Base-by-base conservation (phyloP, 2,113 vertebrate species). In the Phalacrocorax brasilianus region DNA sequence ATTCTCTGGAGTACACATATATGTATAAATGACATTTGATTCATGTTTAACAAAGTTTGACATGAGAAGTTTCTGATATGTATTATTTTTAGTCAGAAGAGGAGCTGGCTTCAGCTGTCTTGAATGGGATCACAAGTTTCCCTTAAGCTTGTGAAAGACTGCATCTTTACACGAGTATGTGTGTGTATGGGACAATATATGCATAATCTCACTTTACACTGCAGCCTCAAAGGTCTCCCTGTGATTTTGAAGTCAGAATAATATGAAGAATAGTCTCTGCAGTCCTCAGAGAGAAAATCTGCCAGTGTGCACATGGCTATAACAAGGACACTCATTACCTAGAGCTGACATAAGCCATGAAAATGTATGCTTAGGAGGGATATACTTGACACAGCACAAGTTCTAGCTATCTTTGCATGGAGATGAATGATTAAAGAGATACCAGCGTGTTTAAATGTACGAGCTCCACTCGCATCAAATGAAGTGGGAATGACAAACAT, bases 231-330 rank as follows among this genome's bases (percentile, higher is more conserved):
- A 66, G 35, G 28, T 53, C 58, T 88, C 7, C 32, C 22, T 62
- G 24, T 66, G 65, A 44, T 88, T 88, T 32, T 94, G 63, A 50
- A 86, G 45, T 77, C 24, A 32, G 38, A 73, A 70, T 42, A 49
- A 49, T 58, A 33, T 22, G 66, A 83, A 49, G 17, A 77, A 59
- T 35, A 67, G 50, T 74, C 11, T 79, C 55, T 71, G 17, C 28
- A 35, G 32, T 74, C 50, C 68, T 74, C 55, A 58, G 42, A 77
- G 18, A 0, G 1, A 85, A 88, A 62, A 88, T 58, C 15, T 68
- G 20, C 45, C 38, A 35, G 3, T 0, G 1, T 58, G 10, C 27
- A 17, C 5, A 1, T 40, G n/a, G 12, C 40, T 89, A 6, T 49
- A 76, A 62, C 19, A 77, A 84, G 74, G 38, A 62, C 9, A 42